Evolutionary conservation across 2,797 vertebrate genomes (phyloP).

Genomic region (Erpetoichthys calabaricus): DNA sequence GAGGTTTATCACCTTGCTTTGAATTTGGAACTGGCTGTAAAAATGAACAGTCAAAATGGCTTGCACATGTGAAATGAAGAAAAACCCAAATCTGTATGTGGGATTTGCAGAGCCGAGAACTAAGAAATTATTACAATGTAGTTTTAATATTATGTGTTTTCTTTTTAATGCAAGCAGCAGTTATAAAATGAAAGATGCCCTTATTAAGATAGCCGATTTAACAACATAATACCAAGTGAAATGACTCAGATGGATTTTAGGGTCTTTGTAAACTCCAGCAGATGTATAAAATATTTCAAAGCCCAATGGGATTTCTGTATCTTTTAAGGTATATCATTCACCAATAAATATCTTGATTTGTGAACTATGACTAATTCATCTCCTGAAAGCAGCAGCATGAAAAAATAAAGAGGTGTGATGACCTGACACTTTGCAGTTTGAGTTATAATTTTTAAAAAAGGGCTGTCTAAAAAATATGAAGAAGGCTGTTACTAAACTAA

Average conservation of each 20-base stretch:
- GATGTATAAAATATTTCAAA: constrained; percentile 29
- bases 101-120: too few species aligned
- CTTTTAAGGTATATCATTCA: constrained; percentile 40
- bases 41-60: too few species aligned
- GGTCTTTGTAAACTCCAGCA: constrained; percentile 21
- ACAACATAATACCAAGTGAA: constrained; percentile 6
- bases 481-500: constrained; percentile 66
- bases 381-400: constrained; percentile 52
- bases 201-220: constrained; percentile 11
- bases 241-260: constrained; percentile 24
- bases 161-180: too few species aligned
- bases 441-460: constrained; percentile 47
- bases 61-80: too few species aligned
- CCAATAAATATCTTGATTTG: constrained; percentile 54
- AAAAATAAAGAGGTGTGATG: constrained; percentile 55
- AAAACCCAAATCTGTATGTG: too few species aligned
- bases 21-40: too few species aligned
- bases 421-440: constrained; percentile 40
- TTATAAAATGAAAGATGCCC: too few species aligned
- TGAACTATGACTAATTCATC: constrained; percentile 63
- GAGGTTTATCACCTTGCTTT: too few species aligned
- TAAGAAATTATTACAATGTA: too few species aligned
- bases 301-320: constrained; percentile 33
- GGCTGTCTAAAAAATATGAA: constrained; percentile 40
- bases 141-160: too few species aligned